Conservation (phyloP, 2,113 vertebrate genomes). For the Eulemur rufifrons region DNA sequence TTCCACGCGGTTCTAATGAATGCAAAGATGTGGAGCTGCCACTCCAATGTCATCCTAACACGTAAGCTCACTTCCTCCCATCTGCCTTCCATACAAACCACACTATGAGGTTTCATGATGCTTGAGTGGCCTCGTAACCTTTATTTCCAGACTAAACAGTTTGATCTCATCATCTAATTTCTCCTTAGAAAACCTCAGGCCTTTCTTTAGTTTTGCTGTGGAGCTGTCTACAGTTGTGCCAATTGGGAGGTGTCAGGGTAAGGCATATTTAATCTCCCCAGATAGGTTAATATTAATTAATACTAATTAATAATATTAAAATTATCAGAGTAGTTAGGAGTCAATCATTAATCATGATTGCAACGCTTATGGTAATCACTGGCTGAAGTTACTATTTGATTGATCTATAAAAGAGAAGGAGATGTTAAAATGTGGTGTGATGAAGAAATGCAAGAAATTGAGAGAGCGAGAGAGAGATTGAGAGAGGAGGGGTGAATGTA, state of each 20-base stretch:
- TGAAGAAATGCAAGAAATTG: no score
- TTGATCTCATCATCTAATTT: neutral
- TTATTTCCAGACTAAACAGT: neutral
- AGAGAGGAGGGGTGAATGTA: no score
- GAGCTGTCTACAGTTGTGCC: neutral
- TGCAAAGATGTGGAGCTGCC: accelerated
- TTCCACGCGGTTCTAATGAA: accelerated
- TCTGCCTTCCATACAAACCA: neutral
- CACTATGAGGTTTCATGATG: neutral
- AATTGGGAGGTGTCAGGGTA: neutral
- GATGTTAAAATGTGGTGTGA: neutral
- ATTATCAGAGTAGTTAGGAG: neutral
- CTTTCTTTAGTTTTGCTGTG: neutral
- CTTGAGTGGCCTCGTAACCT: neutral
- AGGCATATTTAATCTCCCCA: neutral
- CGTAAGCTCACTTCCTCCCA: neutral
- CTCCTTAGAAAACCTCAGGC: neutral
- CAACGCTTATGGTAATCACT: no score
- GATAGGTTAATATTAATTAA: neutral
- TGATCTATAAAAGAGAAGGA: neutral
- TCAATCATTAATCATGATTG: neutral
- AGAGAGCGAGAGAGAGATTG: no score
- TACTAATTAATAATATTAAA: no score
- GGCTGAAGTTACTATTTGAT: neutral
- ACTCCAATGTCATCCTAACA: accelerated